Evolutionary conservation across 2,888 invertebrate species (phyloP).

Genomic region (Synergus umbraculus): DNA sequence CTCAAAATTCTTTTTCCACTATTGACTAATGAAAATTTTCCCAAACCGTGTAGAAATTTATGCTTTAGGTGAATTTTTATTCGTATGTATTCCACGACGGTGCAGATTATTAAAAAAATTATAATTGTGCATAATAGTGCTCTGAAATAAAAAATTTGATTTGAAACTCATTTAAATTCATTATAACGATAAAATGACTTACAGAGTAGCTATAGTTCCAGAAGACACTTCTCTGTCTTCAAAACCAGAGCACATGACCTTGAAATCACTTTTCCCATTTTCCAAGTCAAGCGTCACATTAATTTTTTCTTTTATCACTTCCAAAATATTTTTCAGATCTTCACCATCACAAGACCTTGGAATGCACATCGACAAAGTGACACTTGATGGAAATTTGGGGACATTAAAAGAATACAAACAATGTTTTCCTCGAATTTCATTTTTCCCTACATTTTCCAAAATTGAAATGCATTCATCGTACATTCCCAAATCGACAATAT

Average conservation of each 20-base stretch:
- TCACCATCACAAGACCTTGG: constrained; percentile 74
- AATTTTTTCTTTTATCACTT: not conserved
- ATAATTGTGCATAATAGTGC: constrained; percentile 55
- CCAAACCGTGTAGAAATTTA: constrained; percentile 45
- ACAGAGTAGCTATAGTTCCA: not conserved
- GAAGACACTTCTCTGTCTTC: not conserved
- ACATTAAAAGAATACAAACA: constrained; percentile 71
- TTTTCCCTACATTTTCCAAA: constrained; percentile 56
- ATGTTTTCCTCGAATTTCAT: constrained; percentile 74
- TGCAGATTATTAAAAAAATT: constrained; percentile 58
- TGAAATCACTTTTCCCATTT: not conserved
- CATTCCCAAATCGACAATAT: constrained; percentile 76
- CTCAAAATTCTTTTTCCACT: constrained; percentile 73
- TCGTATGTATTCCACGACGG: constrained; percentile 56
- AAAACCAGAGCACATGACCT: not conserved
- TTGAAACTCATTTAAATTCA: too few relatives aligned
- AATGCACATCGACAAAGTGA: constrained; percentile 75
- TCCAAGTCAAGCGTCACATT: not conserved
- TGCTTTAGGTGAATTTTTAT: constrained; percentile 3
- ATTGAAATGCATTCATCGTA: constrained; percentile 76
- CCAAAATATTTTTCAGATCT: constrained; percentile 61
- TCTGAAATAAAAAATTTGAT: constrained; percentile 51
- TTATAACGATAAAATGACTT: not conserved
- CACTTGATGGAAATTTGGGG: constrained; percentile 58
- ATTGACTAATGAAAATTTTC: constrained; percentile 75